Evolutionary conservation across 2,113 vertebrate genomes (phyloP).

Genomic region (Dasyurus viverrinus): DNA sequence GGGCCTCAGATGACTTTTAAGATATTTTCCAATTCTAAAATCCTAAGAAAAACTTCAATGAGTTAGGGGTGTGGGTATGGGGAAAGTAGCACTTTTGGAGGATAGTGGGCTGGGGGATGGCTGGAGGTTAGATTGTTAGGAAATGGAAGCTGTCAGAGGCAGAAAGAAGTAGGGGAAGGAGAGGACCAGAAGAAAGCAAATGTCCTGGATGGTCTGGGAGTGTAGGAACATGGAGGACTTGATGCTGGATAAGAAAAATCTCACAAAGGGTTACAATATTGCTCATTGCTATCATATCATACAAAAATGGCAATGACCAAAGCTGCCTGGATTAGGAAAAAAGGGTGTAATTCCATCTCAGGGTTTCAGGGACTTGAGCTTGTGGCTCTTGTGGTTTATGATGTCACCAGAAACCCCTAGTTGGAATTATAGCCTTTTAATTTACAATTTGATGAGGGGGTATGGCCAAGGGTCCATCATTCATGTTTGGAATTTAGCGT

Average conservation of each 20-base stretch:
- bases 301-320: constrained; percentile 68
- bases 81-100: not conserved
- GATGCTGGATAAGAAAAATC: not conserved
- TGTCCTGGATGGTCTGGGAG: not conserved
- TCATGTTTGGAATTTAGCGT: not conserved
- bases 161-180: not conserved
- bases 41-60: not conserved
- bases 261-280: constrained; percentile 55
- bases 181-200: not conserved
- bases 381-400: constrained; percentile 76
- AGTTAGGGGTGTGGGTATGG: not conserved
- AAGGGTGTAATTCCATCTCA: constrained; percentile 76
- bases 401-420: constrained; percentile 71
- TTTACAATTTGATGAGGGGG: constrained; percentile 28
- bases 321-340: constrained; percentile 74
- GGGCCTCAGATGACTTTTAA: not conserved
- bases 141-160: not conserved
- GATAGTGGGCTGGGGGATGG: not conserved
- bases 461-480: constrained; percentile 29
- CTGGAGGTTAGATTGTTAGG: not conserved
- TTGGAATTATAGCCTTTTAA: constrained; percentile 68
- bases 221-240: not conserved
- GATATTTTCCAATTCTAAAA: not conserved
- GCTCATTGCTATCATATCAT: constrained; percentile 59
- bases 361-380: constrained; percentile 72